phyloP scores from a whole-genome alignment of 2,888 invertebrate species.

The Ischnus inquisitorius region DNA sequence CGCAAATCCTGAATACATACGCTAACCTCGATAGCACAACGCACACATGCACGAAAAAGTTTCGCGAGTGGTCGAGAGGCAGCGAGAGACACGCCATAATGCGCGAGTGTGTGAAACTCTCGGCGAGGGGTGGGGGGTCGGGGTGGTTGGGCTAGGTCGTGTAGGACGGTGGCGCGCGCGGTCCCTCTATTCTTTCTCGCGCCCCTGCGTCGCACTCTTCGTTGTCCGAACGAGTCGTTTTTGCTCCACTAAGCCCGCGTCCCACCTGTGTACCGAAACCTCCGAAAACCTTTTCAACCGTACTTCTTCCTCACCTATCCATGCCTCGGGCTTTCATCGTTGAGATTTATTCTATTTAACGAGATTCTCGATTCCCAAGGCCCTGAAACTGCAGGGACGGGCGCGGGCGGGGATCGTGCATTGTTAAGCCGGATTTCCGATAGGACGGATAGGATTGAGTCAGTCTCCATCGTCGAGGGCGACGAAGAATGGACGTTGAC shows the following conservation, averaged over 20 bases:
- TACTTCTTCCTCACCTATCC: neutral
- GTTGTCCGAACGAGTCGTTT: conserved; percentile 38
- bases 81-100: conserved; percentile 51
- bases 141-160: conserved; percentile 65
- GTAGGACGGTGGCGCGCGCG: conserved; percentile 57
- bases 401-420: neutral
- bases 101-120: conserved; percentile 50
- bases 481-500: conserved; percentile 3
- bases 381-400: neutral
- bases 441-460: neutral
- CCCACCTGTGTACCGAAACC: conserved; percentile 18
- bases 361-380: conserved; percentile 1
- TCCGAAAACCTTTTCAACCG: conserved; percentile 5
- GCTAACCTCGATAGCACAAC: conserved; percentile 9
- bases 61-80: conserved; percentile 55
- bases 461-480: neutral
- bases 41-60: conserved; percentile 50
- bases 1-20: conserved; percentile 59
- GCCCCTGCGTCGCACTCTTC: conserved; percentile 7
- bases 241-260: conserved; percentile 53
- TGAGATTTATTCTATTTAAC: neutral
- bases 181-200: conserved; percentile 34
- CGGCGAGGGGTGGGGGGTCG: neutral
- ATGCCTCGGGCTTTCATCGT: neutral
- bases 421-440: neutral